Evolutionary conservation across 1,140 invertebrate genomes (phyloP).

Genomic region (Carposina sasakii): DNA sequence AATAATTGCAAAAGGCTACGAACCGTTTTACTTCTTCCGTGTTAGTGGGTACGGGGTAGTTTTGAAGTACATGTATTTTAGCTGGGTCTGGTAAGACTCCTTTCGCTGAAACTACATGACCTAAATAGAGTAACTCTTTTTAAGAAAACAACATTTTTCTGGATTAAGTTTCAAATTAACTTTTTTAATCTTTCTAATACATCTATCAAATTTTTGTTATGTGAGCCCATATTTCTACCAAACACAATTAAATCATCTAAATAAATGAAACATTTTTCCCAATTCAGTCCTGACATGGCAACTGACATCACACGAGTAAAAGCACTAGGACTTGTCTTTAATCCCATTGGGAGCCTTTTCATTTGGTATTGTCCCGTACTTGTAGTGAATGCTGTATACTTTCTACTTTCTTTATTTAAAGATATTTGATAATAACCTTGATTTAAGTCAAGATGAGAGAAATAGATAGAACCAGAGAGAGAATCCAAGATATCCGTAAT

Average conservation of each 20-base stretch:
- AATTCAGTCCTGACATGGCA: neutral
- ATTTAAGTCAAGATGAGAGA: neutral
- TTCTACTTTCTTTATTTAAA: neutral
- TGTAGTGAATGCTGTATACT: neutral
- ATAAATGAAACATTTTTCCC: neutral
- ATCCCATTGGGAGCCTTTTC: neutral
- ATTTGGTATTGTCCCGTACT: neutral
- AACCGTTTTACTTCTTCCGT: neutral
- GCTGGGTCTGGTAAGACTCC: neutral
- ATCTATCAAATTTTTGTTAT: neutral
- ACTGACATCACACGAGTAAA: neutral
- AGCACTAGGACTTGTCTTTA: neutral
- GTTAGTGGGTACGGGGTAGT: neutral
- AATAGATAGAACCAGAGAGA: neutral
- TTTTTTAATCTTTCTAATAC: constrained; percentile 1
- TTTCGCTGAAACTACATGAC: neutral
- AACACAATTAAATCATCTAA: constrained; percentile 1
- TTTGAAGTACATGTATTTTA: neutral
- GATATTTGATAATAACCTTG: neutral
- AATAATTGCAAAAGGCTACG: neutral
- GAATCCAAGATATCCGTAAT: neutral
- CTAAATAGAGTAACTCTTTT: neutral
- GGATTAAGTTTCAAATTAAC: neutral
- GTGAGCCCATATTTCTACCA: too few relatives aligned
- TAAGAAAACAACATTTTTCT: neutral